These are phyloP conservation scores for Manis javanica DNA, from an alignment of 2,797 vertebrate genomes.

Conservation along the genomic window DNA sequence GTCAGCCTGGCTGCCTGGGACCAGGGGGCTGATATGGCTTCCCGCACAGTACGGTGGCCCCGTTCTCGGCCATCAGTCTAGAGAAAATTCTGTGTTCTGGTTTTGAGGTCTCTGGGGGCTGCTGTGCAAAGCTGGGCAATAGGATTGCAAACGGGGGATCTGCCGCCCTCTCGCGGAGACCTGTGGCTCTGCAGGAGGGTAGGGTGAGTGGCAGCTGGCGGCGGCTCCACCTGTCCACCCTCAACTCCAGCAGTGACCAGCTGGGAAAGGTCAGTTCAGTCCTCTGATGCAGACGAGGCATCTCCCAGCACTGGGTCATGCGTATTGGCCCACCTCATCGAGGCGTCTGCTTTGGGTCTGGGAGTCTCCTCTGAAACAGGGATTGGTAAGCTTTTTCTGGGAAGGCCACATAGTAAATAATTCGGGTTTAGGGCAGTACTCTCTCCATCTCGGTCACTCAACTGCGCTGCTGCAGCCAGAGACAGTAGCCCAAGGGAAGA, in stretches of 20 bases:
- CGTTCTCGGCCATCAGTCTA: not conserved
- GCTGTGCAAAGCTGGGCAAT: not conserved
- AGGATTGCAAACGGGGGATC: not conserved
- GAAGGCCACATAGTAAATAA: not conserved
- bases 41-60: not conserved
- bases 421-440: rapidly evolving
- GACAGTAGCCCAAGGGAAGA: not conserved
- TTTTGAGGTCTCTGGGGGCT: not conserved
- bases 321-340: too few relatives aligned
- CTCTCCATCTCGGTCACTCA: not conserved
- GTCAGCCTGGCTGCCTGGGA: not conserved
- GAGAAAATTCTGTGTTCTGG: not conserved
- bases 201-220: not conserved
- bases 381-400: not conserved
- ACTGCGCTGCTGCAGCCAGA: too few relatives aligned
- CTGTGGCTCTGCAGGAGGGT: not conserved
- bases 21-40: not conserved
- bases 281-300: not conserved
- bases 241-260: not conserved
- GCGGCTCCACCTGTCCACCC: not conserved
- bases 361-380: not conserved
- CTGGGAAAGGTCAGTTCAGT: not conserved
- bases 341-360: not conserved
- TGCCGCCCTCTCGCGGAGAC: conserved; percentile 64
- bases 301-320: not conserved